Base-by-base conservation (phyloP, 1,140 invertebrate species). In the Drosophila bipectinata region DNA sequence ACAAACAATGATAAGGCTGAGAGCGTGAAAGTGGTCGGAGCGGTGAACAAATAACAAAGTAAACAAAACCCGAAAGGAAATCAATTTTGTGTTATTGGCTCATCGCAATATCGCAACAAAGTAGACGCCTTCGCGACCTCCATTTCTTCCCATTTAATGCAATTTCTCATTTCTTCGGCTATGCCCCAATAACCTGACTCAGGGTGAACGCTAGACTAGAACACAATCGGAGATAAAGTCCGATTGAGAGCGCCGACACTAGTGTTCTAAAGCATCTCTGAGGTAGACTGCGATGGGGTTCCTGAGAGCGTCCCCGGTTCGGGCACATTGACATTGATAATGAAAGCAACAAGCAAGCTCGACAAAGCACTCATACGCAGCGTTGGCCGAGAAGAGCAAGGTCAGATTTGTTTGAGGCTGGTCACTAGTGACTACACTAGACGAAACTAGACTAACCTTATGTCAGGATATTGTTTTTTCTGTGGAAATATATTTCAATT, bases 261-360 rank as follows among this genome's bases (percentile, higher is more conserved):
- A 28, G 48, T 30, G 18, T 7, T 5, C 5, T 10, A 47, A 39
- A 32, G 26, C 21, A 37, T 68, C 39, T 37, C 48, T 45, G 8
- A 3, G 14, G 37, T 44, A 18, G 15, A 10, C 44, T 10, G 18
- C 24, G 10, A 2, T n/a, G n/a, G 37, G 41, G 34, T 37, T 47
- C n/a, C 15, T 49, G 44, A 48, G 55, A 71, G 44, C 44, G 53
- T 37, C 34, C 34, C 52, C 30, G n/a, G 14, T 37, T 56, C 28
- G 12, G 34, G 54, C 55, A 28, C 76, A 76, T 72, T 84, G 76
- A 55, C 72, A 83, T 83, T 80, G 80, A 85, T 85, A 85, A 72
- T 80, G 80, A 84, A 84, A 79, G 72, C 72, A 49, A 66, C 60
- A 56, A 48, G 55, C 69, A 64, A 60, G 72, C 1, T 48, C 63